Conservation (phyloP, 2,113 vertebrate species). For the Amphiprion percula region DNA sequence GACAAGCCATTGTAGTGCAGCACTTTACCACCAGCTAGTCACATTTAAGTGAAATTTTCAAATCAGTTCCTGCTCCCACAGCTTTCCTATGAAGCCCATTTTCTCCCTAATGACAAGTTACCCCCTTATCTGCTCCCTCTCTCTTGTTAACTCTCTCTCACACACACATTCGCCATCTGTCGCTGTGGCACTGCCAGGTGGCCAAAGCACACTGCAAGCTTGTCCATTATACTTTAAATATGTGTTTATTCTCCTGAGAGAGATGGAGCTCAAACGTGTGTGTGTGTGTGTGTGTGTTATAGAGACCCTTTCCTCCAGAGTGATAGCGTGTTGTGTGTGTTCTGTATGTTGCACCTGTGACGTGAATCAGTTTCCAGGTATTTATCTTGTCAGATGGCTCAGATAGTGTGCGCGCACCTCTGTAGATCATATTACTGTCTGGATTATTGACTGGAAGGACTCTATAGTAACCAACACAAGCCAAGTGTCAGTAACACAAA, state of each 20-base stretch:
- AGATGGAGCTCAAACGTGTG: not conserved
- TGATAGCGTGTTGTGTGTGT: not conserved
- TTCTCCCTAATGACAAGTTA: not conserved
- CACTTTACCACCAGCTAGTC: not conserved
- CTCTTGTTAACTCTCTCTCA: not conserved
- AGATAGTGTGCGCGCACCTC: not conserved
- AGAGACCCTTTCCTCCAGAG: constrained; percentile 11
- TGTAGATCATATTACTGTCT: constrained; percentile 33
- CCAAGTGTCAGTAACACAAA: constrained; percentile 4
- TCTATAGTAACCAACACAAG: constrained; percentile 31
- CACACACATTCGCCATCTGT: constrained; percentile 42
- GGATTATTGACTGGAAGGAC: constrained; percentile 44
- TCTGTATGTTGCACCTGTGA: constrained; percentile 41
- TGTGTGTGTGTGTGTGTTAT: not conserved
- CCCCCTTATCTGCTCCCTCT: not conserved
- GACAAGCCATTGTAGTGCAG: not conserved
- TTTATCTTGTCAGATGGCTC: constrained; percentile 16
- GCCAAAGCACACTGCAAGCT: constrained; percentile 29
- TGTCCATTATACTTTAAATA: constrained; percentile 10
- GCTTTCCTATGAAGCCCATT: not conserved
- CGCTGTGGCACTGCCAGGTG: constrained; percentile 40
- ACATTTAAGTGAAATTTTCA: not conserved
- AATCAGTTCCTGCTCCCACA: not conserved
- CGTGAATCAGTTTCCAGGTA: constrained; percentile 36
- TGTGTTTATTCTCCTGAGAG: constrained; percentile 26